Evolutionary conservation across 2,797 vertebrate species (phyloP).

Genomic region (Halcyon badia): DNA sequence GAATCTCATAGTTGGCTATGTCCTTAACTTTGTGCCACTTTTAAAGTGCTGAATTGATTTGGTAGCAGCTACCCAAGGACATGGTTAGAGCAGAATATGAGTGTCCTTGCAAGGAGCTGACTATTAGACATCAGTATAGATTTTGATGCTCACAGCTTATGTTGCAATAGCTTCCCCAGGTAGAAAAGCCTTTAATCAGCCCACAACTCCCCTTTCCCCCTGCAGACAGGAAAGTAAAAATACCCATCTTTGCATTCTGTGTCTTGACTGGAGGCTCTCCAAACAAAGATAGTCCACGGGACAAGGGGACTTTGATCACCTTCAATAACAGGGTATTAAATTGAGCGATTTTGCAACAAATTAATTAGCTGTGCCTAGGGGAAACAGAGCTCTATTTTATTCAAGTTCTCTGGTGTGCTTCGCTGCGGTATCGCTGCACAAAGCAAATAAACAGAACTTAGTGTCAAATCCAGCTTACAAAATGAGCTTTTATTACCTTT

Average conservation of each 20-base stretch:
- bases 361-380: slow-evolving; percentile 31
- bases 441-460: slow-evolving; percentile 59
- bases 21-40: neutral
- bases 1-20: neutral
- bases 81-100: neutral
- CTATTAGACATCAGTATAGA: neutral
- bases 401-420: neutral
- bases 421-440: neutral
- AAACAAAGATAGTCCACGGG: neutral
- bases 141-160: neutral
- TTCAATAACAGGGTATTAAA: neutral
- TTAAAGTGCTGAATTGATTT: neutral
- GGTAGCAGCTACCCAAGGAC: neutral
- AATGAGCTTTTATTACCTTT: slow-evolving; percentile 46
- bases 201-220: neutral
- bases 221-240: neutral
- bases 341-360: neutral
- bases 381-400: neutral
- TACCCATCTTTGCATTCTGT: neutral
- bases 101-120: neutral
- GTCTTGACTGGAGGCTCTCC: neutral
- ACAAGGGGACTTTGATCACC: neutral
- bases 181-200: neutral
- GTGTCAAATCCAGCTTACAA: slow-evolving; percentile 49
- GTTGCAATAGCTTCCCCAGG: neutral